Evolutionary conservation across 2,113 vertebrate species (phyloP).

Genomic region (Marmota flaviventris): DNA sequence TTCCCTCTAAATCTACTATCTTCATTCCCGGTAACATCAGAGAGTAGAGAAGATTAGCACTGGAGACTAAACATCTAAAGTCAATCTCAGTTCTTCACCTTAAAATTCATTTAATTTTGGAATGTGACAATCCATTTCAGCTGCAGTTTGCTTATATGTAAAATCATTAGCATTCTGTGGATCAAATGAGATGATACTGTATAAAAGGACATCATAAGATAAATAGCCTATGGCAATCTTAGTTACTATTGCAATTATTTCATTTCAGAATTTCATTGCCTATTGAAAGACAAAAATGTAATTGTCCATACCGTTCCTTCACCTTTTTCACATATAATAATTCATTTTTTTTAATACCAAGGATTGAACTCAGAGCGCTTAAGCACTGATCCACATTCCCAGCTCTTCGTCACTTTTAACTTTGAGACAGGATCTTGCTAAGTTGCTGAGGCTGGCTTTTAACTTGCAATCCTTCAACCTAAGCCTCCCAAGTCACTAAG

Average conservation of each 20-base stretch:
- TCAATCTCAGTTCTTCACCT: slow-evolving; percentile 6
- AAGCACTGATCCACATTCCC: no score
- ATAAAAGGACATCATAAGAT: slow-evolving; percentile 1
- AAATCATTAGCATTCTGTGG: neutral
- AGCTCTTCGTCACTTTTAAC: no score
- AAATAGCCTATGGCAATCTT: slow-evolving; percentile 16
- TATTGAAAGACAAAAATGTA: neutral
- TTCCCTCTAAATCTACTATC: neutral
- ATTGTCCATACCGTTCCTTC: neutral
- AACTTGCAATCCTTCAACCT: no score
- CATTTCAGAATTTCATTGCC: neutral
- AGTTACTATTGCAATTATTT: neutral
- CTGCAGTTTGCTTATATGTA: slow-evolving; percentile 5
- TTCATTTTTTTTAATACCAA: neutral
- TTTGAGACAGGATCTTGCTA: no score
- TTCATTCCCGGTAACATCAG: neutral
- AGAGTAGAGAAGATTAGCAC: neutral
- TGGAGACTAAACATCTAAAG: neutral
- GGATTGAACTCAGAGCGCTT: no score
- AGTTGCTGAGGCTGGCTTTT: no score
- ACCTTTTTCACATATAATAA: slow-evolving; percentile 33
- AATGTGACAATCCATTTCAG: neutral
- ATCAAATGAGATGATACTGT: slow-evolving; percentile 28
- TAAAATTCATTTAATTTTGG: slow-evolving; percentile 11
- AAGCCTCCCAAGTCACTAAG: no score